Base-by-base conservation (phyloP, 2,888 invertebrate species). In the Anorthoa munda region DNA sequence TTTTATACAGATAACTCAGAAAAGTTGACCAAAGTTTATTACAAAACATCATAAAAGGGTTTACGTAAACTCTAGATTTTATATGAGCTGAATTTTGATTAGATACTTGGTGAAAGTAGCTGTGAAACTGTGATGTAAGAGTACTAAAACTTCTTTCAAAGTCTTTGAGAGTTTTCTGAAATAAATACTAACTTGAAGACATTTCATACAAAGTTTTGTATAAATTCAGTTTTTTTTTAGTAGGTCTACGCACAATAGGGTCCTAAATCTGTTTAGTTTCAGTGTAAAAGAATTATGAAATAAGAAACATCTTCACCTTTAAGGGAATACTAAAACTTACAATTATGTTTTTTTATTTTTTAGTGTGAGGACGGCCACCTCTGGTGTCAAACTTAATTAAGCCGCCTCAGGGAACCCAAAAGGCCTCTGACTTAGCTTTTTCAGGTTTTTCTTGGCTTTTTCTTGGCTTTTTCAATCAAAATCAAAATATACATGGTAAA, bases 31-130 rank as follows among this genome's bases (percentile, higher is more conserved):
- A 1, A 56, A 75, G 23, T 53, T 13, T 50, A 18, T 17, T 50
- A 50, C 39, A 72, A 58, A 65, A 74, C 18, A 46, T 31, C 59
- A 46, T 73, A 50, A 39, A 72, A 63, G 12, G 23, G 21, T 39
- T 64, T 79, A n/a, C 51, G 18, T 46, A 12, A 26, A 45, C 53
- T 72, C 18, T 17, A 60, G 18, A 46, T 1, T 39, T 39, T 39
- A 39, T 50, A 26, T 12, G 12, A 50, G 23, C 56, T 53, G 80
- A 58, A 64, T 72, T 76, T 76, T 76, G 31, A 76, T 63, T 2
- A 79, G 46, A 17, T 17, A 46, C 51, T 61, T 79, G 5, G 31
- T 5, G 13, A 63, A 58, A 58, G 46, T 56, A 63, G 2, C 21
- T 17, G 9, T 39, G 21, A 51, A 48, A 72, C 31, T 60, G 39